These are phyloP conservation scores for Phanerotoma sp. DNA, from an alignment of 2,888 invertebrate species.

Conservation along the genomic window DNA sequence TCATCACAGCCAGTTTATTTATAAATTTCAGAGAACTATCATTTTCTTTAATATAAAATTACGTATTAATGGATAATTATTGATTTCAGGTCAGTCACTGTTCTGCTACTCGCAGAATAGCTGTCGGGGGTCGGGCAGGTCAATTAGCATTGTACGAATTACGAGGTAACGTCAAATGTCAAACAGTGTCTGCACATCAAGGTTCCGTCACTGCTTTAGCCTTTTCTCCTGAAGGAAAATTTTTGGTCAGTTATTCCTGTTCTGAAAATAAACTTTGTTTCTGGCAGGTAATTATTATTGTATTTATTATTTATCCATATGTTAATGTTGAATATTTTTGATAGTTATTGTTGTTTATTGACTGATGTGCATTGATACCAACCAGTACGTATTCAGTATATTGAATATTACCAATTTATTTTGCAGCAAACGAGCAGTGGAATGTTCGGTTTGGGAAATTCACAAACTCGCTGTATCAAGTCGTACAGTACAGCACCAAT, in stretches of 20 bases:
- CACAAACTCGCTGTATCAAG: conserved; percentile 94
- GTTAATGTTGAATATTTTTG: no score
- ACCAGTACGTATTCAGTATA: no score
- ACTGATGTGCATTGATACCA: no score
- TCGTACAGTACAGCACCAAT: conserved; percentile 93
- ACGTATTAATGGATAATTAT: conserved; percentile 6
- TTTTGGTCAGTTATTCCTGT: conserved; percentile 93
- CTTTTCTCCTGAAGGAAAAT: conserved; percentile 97
- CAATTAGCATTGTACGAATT: conserved; percentile 94
- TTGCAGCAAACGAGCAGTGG: conserved; percentile 70
- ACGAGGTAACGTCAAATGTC: conserved; percentile 86
- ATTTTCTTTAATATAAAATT: no score
- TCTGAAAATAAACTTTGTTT: conserved; percentile 93
- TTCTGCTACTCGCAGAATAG: conserved; percentile 87
- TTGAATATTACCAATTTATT: no score
- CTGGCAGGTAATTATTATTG: conserved; percentile 86
- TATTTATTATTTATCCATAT: background rate
- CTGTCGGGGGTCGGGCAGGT: conserved; percentile 92
- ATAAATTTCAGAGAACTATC: no score
- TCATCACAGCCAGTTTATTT: no score
- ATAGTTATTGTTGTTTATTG: no score
- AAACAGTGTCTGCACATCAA: conserved; percentile 88
- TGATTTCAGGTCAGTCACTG: conserved; percentile 71
- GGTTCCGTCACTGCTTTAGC: conserved; percentile 89
- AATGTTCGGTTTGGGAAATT: conserved; percentile 96